phyloP scores from a whole-genome alignment of 2,113 vertebrate species.

The Crotalus viridis region DNA sequence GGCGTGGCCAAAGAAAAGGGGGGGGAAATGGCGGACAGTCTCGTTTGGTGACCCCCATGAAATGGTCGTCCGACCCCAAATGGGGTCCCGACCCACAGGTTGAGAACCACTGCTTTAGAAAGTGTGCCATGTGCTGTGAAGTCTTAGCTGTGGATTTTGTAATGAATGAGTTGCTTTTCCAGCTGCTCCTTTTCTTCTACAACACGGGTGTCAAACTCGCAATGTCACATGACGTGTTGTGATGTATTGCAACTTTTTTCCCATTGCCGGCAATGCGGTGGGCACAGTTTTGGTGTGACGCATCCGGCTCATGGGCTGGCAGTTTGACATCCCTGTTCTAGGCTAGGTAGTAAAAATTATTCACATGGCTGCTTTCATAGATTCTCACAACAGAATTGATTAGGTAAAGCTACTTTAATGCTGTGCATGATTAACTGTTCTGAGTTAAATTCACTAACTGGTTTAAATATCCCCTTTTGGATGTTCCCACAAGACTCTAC shows the following conservation, averaged over 20 bases:
- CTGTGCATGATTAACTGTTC: not conserved
- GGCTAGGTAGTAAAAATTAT: not conserved
- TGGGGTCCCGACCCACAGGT: too few relatives aligned
- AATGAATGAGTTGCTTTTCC: not conserved
- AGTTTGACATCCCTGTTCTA: too few relatives aligned
- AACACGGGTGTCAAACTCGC: too few relatives aligned
- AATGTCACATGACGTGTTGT: too few relatives aligned
- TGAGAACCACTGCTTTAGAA: not conserved
- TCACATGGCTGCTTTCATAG: not conserved
- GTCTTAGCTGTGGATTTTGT: not conserved
- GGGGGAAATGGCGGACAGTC: too few relatives aligned
- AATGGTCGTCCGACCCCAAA: too few relatives aligned
- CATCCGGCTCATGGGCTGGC: too few relatives aligned
- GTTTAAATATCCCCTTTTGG: not conserved
- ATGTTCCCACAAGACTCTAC: not conserved
- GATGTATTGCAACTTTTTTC: too few relatives aligned
- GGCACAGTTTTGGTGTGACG: too few relatives aligned
- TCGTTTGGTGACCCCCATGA: too few relatives aligned
- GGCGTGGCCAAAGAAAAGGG: too few relatives aligned
- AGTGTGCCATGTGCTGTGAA: not conserved
- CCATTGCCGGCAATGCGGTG: too few relatives aligned
- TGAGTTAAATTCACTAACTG: not conserved
- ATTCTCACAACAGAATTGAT: not conserved
- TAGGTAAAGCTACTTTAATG: not conserved
- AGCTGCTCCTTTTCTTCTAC: not conserved